These are phyloP conservation scores for Platysternon megacephalum DNA, from an alignment of 2,113 vertebrate species.

Conservation along the genomic window DNA sequence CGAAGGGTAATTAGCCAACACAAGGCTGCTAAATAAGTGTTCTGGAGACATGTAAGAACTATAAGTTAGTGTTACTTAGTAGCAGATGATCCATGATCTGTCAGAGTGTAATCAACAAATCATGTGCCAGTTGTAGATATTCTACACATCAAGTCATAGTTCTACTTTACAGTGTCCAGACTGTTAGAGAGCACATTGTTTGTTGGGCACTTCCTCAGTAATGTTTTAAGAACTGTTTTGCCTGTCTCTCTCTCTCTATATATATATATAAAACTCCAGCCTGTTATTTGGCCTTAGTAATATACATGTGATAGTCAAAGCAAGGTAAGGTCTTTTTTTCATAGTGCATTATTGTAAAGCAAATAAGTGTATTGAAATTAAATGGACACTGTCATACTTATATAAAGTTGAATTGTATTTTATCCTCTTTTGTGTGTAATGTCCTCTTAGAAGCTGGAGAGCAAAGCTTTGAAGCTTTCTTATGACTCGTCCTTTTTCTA, in stretches of 20 bases:
- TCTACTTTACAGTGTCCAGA: not conserved
- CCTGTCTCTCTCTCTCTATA: not conserved
- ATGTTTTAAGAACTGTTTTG: not conserved
- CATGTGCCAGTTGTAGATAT: not conserved
- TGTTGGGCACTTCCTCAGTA: not conserved
- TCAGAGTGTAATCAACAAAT: not conserved
- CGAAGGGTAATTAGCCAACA: not conserved
- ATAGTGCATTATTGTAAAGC: not conserved
- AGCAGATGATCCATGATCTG: not conserved
- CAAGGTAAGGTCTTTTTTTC: not conserved
- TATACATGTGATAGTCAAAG: not conserved
- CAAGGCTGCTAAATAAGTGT: not conserved
- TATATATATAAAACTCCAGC: not conserved
- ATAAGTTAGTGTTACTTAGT: not conserved
- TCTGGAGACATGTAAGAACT: slow-evolving; percentile 12
- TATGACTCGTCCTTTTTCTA: not conserved
- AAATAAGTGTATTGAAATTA: not conserved
- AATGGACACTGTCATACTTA: not conserved
- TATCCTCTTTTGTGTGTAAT: not conserved
- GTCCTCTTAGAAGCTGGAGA: not conserved
- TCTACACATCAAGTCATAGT: not conserved
- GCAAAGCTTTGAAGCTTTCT: slow-evolving; percentile 4
- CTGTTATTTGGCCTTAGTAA: not conserved
- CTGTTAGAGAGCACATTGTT: not conserved
- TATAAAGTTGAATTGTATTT: not conserved